Conservation (phyloP, 2,797 vertebrate genomes). For the Remorina albescens region DNA sequence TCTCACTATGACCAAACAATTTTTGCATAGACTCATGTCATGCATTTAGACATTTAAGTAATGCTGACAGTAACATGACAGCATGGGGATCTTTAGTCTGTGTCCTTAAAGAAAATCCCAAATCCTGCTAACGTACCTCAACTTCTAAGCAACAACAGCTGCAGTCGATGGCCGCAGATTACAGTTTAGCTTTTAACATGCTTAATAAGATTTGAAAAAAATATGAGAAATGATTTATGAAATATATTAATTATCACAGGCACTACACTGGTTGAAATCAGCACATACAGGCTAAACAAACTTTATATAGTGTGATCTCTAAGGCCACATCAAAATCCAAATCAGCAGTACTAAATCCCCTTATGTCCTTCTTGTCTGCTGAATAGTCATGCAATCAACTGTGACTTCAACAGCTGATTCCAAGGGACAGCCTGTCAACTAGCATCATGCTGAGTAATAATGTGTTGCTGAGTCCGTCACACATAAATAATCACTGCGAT, state of each 20-base stretch:
- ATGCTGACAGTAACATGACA: not conserved
- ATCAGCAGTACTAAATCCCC: constrained; percentile 42
- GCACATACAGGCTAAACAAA: not conserved
- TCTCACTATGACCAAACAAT: constrained; percentile 7
- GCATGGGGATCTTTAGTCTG: not conserved
- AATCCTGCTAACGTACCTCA: not conserved
- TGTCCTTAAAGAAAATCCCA: not conserved
- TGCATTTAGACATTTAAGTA: not conserved
- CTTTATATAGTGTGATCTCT: not conserved
- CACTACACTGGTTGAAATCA: not conserved
- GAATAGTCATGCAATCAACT: constrained; percentile 64
- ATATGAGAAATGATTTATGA: not conserved
- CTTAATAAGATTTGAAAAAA: not conserved
- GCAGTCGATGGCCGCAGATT: not conserved
- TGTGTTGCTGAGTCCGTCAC: constrained; percentile 57
- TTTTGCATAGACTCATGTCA: constrained; percentile 1
- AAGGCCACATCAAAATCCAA: constrained; percentile 18
- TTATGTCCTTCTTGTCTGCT: constrained; percentile 48
- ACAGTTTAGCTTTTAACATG: not conserved
- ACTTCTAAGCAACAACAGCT: not conserved
- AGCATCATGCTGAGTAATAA: constrained; percentile 74
- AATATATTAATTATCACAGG: not conserved
- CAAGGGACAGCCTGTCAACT: constrained; percentile 73
- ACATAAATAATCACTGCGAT: constrained; percentile 61
- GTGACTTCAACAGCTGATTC: constrained; percentile 68